Conservation (phyloP, 1,140 invertebrate genomes). For the Teleogryllus occipitalis region DNA sequence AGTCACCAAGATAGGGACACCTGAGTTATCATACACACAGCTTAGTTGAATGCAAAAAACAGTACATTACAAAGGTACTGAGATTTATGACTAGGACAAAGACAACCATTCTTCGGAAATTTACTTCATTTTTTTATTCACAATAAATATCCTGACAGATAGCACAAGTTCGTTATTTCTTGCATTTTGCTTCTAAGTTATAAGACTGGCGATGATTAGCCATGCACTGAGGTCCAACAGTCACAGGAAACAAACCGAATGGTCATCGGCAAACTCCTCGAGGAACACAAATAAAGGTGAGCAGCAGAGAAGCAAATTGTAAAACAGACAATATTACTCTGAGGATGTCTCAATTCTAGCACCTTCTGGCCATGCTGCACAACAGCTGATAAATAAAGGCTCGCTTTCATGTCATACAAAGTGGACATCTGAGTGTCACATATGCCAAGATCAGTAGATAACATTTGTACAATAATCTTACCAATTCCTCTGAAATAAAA, state of each 20-base stretch:
- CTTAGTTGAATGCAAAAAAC: conserved; percentile 2
- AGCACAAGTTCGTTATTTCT: conserved; percentile 5
- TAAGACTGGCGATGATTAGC: conserved; percentile 9
- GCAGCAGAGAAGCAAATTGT: conserved; percentile 8
- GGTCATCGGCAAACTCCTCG: background rate
- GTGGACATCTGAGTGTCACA: background rate
- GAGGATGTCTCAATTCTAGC: conserved; percentile 8
- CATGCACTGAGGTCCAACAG: background rate
- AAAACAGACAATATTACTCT: conserved; percentile 8
- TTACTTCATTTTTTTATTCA: conserved; percentile 14
- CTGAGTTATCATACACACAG: conserved; percentile 1
- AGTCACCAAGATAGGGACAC: background rate
- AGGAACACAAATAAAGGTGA: conserved; percentile 3
- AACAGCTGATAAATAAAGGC: conserved; percentile 6
- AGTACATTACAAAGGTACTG: conserved; percentile 4
- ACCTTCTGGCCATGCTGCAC: conserved; percentile 6
- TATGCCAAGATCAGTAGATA: background rate
- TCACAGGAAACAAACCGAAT: conserved; percentile 7
- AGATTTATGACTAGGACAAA: conserved; percentile 1
- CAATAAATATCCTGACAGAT: conserved; percentile 16
- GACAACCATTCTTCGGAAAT: background rate
- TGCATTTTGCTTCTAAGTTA: background rate
- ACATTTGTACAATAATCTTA: background rate
- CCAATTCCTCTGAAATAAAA: background rate
- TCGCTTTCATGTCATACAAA: background rate